These are phyloP conservation scores for Bombyx mandarina DNA, from an alignment of 1,140 invertebrate species.

Conservation along the genomic window DNA sequence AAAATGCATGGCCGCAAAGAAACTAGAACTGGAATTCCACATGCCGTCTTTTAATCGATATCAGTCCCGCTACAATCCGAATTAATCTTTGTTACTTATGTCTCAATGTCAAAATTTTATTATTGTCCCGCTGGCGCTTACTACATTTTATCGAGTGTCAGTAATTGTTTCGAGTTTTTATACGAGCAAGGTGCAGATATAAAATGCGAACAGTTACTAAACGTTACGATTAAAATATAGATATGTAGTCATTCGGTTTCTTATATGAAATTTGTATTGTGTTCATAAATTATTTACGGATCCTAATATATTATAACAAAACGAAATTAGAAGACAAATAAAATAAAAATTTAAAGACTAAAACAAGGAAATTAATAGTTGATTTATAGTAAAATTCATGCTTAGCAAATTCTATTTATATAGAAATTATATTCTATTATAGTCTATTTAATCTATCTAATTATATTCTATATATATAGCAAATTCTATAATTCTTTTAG, in stretches of 20 bases:
- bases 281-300: neutral
- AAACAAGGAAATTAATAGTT: too few species aligned
- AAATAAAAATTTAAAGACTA: too few species aligned
- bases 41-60: constrained; percentile 45
- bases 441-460: too few species aligned
- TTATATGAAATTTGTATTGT: constrained; percentile 6
- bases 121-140: constrained; percentile 39
- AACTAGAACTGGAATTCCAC: constrained; percentile 59
- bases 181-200: constrained; percentile 62
- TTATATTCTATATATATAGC: too few species aligned
- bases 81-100: constrained; percentile 46
- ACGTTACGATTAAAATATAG: constrained; percentile 50
- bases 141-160: constrained; percentile 39
- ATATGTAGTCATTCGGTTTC: constrained; percentile 21
- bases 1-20: constrained; percentile 61
- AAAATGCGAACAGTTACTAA: constrained; percentile 44
- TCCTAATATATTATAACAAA: too few species aligned
- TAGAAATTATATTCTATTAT: too few species aligned
- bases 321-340: too few species aligned
- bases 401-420: too few species aligned
- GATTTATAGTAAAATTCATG: too few species aligned
- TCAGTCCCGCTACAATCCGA: constrained; percentile 40
- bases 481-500: too few species aligned
- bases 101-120: constrained; percentile 53
- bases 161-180: constrained; percentile 70